Evolutionary conservation across 2,888 invertebrate genomes (phyloP), one percentile per base, ranked within the genome.

Genomic region (Piscicola geometra): DNA sequence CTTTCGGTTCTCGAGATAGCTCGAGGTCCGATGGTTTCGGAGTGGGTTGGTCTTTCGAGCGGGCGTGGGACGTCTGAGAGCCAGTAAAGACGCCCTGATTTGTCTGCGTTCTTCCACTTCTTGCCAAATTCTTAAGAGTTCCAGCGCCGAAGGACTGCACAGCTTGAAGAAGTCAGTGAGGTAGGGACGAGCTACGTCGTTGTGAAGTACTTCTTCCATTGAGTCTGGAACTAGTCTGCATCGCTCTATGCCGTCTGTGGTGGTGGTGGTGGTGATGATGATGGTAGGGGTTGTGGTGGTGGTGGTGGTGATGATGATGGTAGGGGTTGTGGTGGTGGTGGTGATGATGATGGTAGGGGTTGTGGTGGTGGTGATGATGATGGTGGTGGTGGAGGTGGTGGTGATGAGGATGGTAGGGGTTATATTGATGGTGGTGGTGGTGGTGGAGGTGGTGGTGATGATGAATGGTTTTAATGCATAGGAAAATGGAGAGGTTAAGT

Each of bases 111-210:
- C 56, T 35, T 73, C 56, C 28, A 73, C 52, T 28, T 73, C 73
- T 5, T 30, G 52, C 73, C 73, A 73, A 9, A 33, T 73, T 32
- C 64, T 60, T 18, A 64, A 35, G 35, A 73, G 64, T 73, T 73
- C 33, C 1, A 73, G 1, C 2, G 73, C 60, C 9, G 64, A 35
- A 18, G 32, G 18, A 15, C 56, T 64, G 35, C n/a, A 32, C n/a
- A 5, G 21, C 33, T 73, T 1, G 18, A 73, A 35, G 28, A 64
- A 64, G 1, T 73, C 73, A 35, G 64, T 32, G 12, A 73, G 56
- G n/a, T 73, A 73, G 25, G 30, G 32, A 12, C 73, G 18, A 1
- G 73, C 73, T 3, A 73, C 73, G 0, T 56, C 32, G 60, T 73
- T 73, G n/a, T 50, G 1, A 2, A 73, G 64, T 12, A 73, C 32